phyloP scores from a whole-genome alignment of 2,888 invertebrate genomes.

The Oligia latruncula region DNA sequence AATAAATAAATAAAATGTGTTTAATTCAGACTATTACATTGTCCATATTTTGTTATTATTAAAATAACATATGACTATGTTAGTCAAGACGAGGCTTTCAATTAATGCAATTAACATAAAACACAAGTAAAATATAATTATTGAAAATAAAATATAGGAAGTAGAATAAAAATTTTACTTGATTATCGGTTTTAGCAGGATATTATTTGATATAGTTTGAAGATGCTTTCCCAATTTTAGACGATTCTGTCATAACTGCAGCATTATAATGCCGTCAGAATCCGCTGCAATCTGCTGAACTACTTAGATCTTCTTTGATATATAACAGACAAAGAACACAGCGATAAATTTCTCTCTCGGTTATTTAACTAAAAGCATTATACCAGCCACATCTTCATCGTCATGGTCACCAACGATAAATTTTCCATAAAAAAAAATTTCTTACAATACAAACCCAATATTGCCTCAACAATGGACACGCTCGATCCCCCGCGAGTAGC shows the following conservation, averaged over 20 bases:
- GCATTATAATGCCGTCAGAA: background rate
- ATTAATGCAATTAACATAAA: background rate
- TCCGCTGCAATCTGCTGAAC: no score
- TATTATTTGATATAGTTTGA: background rate
- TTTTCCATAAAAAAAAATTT: background rate
- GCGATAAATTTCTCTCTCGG: background rate
- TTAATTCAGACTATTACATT: background rate
- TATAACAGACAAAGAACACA: no score
- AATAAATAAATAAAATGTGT: background rate
- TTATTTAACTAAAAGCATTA: background rate
- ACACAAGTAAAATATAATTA: background rate
- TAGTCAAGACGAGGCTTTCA: no score
- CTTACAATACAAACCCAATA: constrained; percentile 8
- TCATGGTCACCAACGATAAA: background rate
- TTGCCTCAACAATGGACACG: constrained; percentile 66
- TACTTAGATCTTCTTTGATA: background rate
- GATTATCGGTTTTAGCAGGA: background rate
- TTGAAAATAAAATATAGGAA: background rate
- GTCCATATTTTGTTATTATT: background rate
- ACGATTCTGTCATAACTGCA: no score
- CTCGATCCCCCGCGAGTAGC: constrained; percentile 69
- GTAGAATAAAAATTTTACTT: background rate
- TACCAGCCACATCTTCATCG: background rate
- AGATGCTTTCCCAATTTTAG: background rate
- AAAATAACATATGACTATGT: background rate